phyloP scores from a whole-genome alignment of 2,888 invertebrate genomes.

The Penaeus monodon region DNA sequence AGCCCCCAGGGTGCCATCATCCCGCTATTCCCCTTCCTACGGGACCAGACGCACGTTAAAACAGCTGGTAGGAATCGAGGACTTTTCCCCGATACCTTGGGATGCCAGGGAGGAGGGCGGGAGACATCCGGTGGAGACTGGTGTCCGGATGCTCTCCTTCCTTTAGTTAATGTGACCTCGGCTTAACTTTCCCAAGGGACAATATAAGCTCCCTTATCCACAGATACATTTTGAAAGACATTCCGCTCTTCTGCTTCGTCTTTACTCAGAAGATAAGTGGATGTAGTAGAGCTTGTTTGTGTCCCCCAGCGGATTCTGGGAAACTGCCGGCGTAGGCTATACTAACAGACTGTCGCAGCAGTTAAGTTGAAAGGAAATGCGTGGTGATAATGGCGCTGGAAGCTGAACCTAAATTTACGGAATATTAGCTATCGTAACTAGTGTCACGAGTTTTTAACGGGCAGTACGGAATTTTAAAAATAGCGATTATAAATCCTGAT shows the following conservation, averaged over 20 bases:
- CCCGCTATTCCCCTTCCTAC: background rate
- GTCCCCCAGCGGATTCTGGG: background rate
- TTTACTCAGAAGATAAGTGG: background rate
- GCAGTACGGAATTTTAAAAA: too few species aligned
- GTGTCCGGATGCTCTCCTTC: slow-evolving; percentile 3
- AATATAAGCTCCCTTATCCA: slow-evolving; percentile 1
- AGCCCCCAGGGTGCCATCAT: background rate
- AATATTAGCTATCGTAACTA: too few species aligned
- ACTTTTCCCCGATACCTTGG: background rate
- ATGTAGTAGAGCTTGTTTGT: background rate
- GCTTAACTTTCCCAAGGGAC: slow-evolving; percentile 5
- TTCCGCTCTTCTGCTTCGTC: background rate
- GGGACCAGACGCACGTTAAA: background rate
- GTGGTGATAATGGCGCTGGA: too few species aligned
- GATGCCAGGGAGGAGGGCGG: background rate
- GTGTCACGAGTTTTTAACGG: too few species aligned
- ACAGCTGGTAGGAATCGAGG: background rate
- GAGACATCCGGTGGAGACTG: background rate
- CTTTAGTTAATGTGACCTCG: slow-evolving; percentile 20
- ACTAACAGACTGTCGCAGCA: too few species aligned
- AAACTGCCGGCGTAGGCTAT: too few species aligned
- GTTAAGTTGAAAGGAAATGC: too few species aligned
- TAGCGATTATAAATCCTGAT: too few species aligned
- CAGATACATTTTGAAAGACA: background rate
- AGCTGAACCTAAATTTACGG: too few species aligned